Evolutionary conservation across 2,113 vertebrate genomes (phyloP).

Genomic region (Hystrix brachyura): DNA sequence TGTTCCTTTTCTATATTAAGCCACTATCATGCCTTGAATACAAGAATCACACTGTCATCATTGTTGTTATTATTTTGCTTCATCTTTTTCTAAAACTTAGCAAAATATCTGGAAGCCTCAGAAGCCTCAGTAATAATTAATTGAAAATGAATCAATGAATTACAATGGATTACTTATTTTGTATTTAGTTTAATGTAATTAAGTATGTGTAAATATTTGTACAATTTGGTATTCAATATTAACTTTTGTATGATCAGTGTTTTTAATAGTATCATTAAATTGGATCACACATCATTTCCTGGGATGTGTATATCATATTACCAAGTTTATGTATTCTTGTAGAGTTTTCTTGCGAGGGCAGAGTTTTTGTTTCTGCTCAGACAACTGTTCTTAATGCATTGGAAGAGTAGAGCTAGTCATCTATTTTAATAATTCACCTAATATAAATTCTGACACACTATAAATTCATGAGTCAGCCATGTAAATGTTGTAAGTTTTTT

Average conservation of each 20-base stretch:
- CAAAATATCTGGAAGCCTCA: not conserved
- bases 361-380: not conserved
- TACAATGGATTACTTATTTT: not conserved
- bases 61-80: not conserved
- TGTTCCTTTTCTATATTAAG: not conserved
- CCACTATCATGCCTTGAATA: not conserved
- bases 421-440: conserved; percentile 55
- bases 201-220: not conserved
- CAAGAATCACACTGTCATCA: not conserved
- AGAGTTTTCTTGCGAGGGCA: not conserved
- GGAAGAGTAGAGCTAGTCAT: not conserved
- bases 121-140: not conserved
- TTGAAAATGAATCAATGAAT: not conserved
- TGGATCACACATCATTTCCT: not conserved
- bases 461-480: conserved; percentile 45
- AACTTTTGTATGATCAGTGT: not conserved
- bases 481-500: not conserved
- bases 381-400: not conserved
- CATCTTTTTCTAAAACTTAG: not conserved
- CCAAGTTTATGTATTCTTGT: not conserved
- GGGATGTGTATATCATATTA: not conserved
- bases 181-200: not conserved
- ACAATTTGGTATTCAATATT: not conserved
- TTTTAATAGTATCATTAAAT: not conserved
- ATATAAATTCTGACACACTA: conserved; percentile 53